phyloP scores from a whole-genome alignment of 1,140 invertebrate species.

The Lithobius niger region DNA sequence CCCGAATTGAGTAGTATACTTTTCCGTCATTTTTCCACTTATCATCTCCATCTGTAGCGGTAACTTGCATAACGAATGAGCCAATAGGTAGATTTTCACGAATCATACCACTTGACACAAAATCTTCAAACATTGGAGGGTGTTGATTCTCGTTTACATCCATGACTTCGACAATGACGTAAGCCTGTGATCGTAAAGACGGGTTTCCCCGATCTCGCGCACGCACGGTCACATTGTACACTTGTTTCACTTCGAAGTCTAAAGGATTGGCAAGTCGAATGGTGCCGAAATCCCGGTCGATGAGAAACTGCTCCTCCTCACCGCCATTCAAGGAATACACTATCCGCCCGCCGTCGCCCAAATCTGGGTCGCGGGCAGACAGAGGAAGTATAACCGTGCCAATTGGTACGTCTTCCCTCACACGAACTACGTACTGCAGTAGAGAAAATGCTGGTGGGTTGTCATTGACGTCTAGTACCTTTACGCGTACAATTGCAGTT shows the following conservation, averaged over 20 bases:
- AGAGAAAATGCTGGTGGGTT: conserved; percentile 61
- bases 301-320: conserved; percentile 41
- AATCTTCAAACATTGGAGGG: conserved; percentile 69
- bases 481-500: conserved; percentile 58
- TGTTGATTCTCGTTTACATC: conserved; percentile 86
- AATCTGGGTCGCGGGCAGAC: conserved; percentile 73
- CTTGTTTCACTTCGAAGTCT: conserved; percentile 75
- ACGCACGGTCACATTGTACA: conserved; percentile 69
- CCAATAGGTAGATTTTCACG: conserved; percentile 59
- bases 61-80: conserved; percentile 57
- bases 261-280: conserved; percentile 57
- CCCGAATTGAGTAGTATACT: conserved; percentile 71
- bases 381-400: conserved; percentile 73
- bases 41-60: conserved; percentile 62
- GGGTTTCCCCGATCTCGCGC: conserved; percentile 61
- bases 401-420: conserved; percentile 77
- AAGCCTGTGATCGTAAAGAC: conserved; percentile 46
- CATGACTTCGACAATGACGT: conserved; percentile 66
- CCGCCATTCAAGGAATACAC: conserved; percentile 50
- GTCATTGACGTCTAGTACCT: conserved; percentile 82
- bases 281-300: conserved; percentile 69
- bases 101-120: conserved; percentile 46
- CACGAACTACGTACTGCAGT: conserved; percentile 52
- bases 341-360: conserved; percentile 59
- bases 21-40: conserved; percentile 53